Base-by-base conservation (phyloP, 2,888 invertebrate genomes). In the Ectemnius continuus region DNA sequence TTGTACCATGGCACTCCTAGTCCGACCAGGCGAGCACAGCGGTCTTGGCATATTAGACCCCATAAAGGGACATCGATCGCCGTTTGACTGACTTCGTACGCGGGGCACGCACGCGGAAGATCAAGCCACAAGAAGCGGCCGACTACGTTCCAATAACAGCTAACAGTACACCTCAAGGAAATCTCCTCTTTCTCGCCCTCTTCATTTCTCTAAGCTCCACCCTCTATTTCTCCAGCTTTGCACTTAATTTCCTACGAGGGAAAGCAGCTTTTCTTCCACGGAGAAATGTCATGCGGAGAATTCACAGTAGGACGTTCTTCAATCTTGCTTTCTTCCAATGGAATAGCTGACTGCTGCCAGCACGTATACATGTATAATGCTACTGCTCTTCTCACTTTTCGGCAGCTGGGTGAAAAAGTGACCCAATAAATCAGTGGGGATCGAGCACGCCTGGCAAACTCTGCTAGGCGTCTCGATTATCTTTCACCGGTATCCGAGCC, bases 41-140 rank as follows among this genome's bases (percentile, higher is more conserved):
- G 74, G 78, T 70, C 70, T 70, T 78, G 81, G 72, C 82, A 74
- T 81, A 81, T 81, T 77, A 77, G 79, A 75, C 71, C 63, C 77
- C 79, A 67, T 82, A 79, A 79, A 74, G 68, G 70, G 75, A 68
- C 82, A 81, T 81, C 78, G 81, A 74, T 79, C 78, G 79, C 70
- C 69, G 57, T 80, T 75, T 65, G 65, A 73, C 56, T 59, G 82
- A 82, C 73, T 82, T 81, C 61, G 75, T 80, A 79, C 69, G 70
- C 81, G 70, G 70, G 58, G 77, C 82, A 81, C 77, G 81, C 81
- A 81, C 79, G 76, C 79, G 82, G 82, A 81, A 81, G 81, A 81
- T 82, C 75, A 61, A 70, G 77, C 60, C 71, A 75, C 73, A 79
- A 81, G 76, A 81, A 81, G 66, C 70, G 70, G 56, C 68, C 62